Evolutionary conservation across 2,113 vertebrate species (phyloP), one percentile per base, ranked within the genome.

Genomic region (Otus sunia): DNA sequence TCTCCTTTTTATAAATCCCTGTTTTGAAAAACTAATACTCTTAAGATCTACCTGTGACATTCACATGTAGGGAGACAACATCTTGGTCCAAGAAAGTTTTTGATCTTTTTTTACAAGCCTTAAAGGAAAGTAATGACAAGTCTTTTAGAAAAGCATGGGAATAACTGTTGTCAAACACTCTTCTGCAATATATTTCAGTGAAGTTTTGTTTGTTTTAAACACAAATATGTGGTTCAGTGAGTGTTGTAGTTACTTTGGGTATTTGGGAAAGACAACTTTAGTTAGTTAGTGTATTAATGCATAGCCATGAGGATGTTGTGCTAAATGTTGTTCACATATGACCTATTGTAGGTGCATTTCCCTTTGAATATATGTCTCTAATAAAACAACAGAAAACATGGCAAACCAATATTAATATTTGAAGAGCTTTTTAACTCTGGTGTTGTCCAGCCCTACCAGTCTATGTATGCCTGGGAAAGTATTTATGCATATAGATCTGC

Each of bases 311-410:
- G n/a, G 45, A 76, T 94, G 43, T 94, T 94, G 56, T 92, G 27
- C 63, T 69, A 88, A 64, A 72, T 53, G n/a, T 82, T 89, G 59
- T 78, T 85, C 18, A 9, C 21, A 11, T 30, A 34, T 47, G 74
- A 86, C 86, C 62, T 53, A 17, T 62, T 86, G 22, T 58, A n/a
- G 92, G 30, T 88, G 36, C 63, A 77, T 95, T 97, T 91, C 81
- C 90, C 80, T 97, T 88, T 95, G 55, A 41, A 43, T 80, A 83
- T 63, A 50, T 56, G 16, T 67, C 11, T 56, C 8, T 56, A 32
- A 80, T 49, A 82, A 77, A 95, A 34, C 19, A 29, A 84, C 30
- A 71, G 80, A 83, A 85, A 94, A 80, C 29, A 68, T 67, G 53
- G 15, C 62, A 82, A 94, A 86, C 5, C 41, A 45, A 36, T 82